phyloP scores from a whole-genome alignment of 2,888 invertebrate species.

The Prostheceraeus crozeri region DNA sequence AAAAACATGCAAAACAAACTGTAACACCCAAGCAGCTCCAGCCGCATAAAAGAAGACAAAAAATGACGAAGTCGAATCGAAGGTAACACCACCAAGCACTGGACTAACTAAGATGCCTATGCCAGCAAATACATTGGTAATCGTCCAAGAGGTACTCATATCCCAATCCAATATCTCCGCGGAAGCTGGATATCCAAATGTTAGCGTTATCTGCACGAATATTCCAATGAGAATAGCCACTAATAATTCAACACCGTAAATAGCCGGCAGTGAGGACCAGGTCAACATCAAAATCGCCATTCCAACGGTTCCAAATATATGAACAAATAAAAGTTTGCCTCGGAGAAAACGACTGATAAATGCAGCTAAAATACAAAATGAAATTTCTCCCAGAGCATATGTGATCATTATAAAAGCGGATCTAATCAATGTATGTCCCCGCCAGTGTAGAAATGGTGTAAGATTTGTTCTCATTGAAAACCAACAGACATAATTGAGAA shows the following conservation, averaged over 20 bases:
- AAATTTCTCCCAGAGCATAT: slow-evolving; percentile 17
- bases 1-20: too few relatives aligned
- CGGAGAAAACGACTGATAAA: slow-evolving; percentile 17
- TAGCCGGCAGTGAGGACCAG: background rate
- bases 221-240: slow-evolving; percentile 22
- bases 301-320: slow-evolving; percentile 19
- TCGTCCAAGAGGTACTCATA: background rate
- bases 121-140: background rate
- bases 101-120: background rate
- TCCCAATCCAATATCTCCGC: slow-evolving; percentile 6
- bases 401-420: slow-evolving; percentile 21
- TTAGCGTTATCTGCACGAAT: slow-evolving; percentile 28
- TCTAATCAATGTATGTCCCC: background rate
- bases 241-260: slow-evolving; percentile 4
- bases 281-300: background rate
- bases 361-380: slow-evolving; percentile 6
- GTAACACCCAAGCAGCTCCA: too few relatives aligned
- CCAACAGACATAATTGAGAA: slow-evolving; percentile 32
- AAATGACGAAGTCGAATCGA: too few relatives aligned
- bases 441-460: background rate
- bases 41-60: too few relatives aligned
- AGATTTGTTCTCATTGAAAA: slow-evolving; percentile 32
- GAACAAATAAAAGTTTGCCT: slow-evolving; percentile 11
- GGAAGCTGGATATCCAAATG: slow-evolving; percentile 33
- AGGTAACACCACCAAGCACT: slow-evolving; percentile 10